These are phyloP conservation scores for Mesitornis unicolor DNA, from an alignment of 2,113 vertebrate species.

Conservation along the genomic window DNA sequence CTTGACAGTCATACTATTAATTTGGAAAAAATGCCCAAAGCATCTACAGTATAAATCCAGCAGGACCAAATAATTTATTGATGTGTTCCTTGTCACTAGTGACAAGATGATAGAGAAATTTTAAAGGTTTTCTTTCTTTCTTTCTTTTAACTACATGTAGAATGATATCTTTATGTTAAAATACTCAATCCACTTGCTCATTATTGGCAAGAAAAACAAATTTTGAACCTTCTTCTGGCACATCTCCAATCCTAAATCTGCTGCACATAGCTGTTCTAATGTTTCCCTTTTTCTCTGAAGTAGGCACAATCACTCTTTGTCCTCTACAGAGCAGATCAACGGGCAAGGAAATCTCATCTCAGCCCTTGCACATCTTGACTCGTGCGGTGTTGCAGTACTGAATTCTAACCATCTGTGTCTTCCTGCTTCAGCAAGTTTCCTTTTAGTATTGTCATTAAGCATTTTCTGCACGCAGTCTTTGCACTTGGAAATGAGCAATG, in stretches of 20 bases:
- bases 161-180: constrained; percentile 3
- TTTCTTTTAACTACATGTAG: neutral
- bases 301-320: constrained; percentile 57
- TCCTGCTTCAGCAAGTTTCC: constrained; percentile 70
- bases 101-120: neutral
- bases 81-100: neutral
- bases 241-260: neutral
- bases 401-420: constrained; percentile 65
- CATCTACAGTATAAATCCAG: neutral
- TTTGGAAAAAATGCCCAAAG: neutral
- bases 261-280: neutral
- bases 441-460: constrained; percentile 64
- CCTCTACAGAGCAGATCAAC: constrained; percentile 29
- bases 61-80: neutral
- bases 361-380: constrained; percentile 19
- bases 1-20: neutral
- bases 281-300: constrained; percentile 17
- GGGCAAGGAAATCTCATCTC: constrained; percentile 36
- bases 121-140: neutral
- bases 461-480: constrained; percentile 68
- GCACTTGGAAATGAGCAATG: constrained; percentile 67
- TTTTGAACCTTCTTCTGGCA: constrained; percentile 9
- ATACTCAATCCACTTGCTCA: constrained; percentile 10
- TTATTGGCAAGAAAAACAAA: constrained; percentile 14
- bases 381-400: constrained; percentile 51